Evolutionary conservation across 2,797 vertebrate genomes (phyloP), one percentile per base, ranked within the genome.

Genomic region (Peromyscus nudipes): DNA sequence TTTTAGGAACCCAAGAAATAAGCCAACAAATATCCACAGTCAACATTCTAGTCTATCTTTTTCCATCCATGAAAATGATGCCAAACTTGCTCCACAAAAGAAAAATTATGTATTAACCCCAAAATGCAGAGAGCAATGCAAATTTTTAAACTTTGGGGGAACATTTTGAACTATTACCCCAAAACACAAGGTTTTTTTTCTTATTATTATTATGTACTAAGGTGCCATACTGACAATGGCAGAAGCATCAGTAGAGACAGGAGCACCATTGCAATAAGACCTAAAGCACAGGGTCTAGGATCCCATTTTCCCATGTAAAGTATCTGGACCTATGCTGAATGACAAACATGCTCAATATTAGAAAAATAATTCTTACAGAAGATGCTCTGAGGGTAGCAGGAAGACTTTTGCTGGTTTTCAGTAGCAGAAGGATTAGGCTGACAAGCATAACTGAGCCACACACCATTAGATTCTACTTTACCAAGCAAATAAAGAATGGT

Each of bases 1-100:
- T 77, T 76, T 57, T 46, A 89, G 23, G 73, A 55, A 34, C 49
- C 77, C 49, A 40, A 83, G 52, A 62, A 77, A 75, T 82, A 55
- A 92, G 57, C 16, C 31, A 67, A 27, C 6, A 4, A 71, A 12
- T 7, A 2, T 10, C 57, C 21, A 29, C 21, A 4, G 34, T 64
- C 34, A 62, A 23, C 34, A 29, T 10, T n/a, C 23, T 37, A 40
- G 1, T 37, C 31, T 52, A 46, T 52, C 81, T 52, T 77, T 34
- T 43, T 37, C 21, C 14, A 8, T 2, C 5, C 7, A 6, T 1
- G 0, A 40, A 46, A 46, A 43, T 6, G 3, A 46, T 40, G 40
- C 55, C 9, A 19, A n/a, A 19, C 34, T 37, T 55, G 62, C 80
- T 89, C 23, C 16, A 91, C 12, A 60, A 31, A 4, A n/a, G 46